Base-by-base conservation (phyloP, 2,888 invertebrate genomes). In the Chloroclysta siterata region DNA sequence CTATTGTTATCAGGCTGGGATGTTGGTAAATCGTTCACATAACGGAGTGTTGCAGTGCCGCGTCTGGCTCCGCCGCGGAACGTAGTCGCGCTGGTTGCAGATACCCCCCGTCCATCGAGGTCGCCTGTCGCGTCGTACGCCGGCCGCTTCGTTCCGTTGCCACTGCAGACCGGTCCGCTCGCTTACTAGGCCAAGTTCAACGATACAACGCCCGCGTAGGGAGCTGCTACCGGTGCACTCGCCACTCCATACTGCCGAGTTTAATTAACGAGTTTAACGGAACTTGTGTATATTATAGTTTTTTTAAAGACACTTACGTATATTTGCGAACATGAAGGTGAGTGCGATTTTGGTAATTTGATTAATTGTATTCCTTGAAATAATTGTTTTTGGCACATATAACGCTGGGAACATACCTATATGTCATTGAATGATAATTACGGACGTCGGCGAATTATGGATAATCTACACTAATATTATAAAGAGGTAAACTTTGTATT, bases 111-210 rank as follows among this genome's bases (percentile, higher is more conserved):
- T 39, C 56, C 60, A 46, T 54, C 61, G 64, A 51, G 57, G 60
- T 58, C 57, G 57, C 47, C 44, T 61, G 63, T 57, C 53, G 64
- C 51, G 63, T 39, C 11, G 36, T 2, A 11, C 28, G 53, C 22
- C 47, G 47, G 53, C 28, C 44, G 33, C 53, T 47, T 39, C 53
- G 39, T 54, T 22, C 42, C 53, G 47, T 56, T 41, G 50, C 48
- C 46, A 42, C 60, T 47, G 53, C 65, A 53, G 63, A 75, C 76
- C 77, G 72, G 77, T 76, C 72, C 33, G 55, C 66, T 62, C 67
- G 71, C 71, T 72, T 72, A 72, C 69, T 79, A 57, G 79, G 77
- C 77, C 79, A 79, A 79, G 79, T 77, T 77, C 76, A 78, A 64
- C 62, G 69, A 58, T 68, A 61, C 55, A 51, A 62, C 50, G 62